Evolutionary conservation across 2,113 vertebrate species (phyloP).

Genomic region (Syrrhaptes paradoxus): DNA sequence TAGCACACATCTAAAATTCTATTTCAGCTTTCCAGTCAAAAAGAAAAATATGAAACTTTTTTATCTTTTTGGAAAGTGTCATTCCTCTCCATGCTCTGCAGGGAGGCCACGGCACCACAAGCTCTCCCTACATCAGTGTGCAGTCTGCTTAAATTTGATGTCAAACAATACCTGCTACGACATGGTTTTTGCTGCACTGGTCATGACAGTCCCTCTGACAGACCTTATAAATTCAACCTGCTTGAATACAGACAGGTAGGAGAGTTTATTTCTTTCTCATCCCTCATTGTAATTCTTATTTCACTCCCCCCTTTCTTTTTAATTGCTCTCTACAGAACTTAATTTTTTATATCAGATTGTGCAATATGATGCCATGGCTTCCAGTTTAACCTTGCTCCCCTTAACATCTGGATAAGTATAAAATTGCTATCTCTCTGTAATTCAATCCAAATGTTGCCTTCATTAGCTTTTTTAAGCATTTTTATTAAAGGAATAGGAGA

Average conservation of each 20-base stretch:
- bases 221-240: not conserved
- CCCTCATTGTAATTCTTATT: not conserved
- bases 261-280: not conserved
- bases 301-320: not conserved
- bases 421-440: not conserved
- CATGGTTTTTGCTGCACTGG: not conserved
- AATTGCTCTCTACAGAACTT: not conserved
- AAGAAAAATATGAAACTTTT: not conserved
- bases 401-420: not conserved
- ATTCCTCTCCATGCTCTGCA: not conserved
- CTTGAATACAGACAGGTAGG: not conserved
- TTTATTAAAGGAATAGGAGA: not conserved
- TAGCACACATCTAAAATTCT: not conserved
- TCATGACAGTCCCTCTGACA: not conserved
- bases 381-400: not conserved
- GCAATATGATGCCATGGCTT: not conserved
- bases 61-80: not conserved
- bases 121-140: rapidly evolving
- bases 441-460: not conserved
- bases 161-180: rapidly evolving
- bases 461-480: not conserved
- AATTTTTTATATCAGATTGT: not conserved
- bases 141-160: not conserved
- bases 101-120: rapidly evolving
- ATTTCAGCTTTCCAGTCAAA: not conserved